A percentile compares a stretch with the other conserved stretches of the same genome.
These are phyloP conservation scores for Cataglyphis livida DNA, from an alignment of 2,888 invertebrate genomes.

Conservation along the genomic window DNA sequence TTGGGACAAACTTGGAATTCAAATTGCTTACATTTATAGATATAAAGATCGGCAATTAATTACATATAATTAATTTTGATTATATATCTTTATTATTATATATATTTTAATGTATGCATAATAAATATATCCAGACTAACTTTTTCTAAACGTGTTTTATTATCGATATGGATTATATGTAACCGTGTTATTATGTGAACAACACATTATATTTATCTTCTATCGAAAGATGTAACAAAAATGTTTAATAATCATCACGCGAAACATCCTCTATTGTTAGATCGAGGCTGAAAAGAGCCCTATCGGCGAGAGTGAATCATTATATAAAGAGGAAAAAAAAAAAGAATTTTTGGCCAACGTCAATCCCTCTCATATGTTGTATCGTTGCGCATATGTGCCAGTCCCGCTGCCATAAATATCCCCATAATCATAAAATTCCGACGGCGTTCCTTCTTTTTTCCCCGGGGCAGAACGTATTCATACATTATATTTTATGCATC, in stretches of 20 bases:
- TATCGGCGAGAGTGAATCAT: neutral
- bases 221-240: neutral
- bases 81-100: neutral
- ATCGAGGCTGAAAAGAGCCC: neutral
- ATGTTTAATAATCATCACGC: conserved; percentile 24
- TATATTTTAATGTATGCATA: neutral
- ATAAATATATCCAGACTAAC: neutral
- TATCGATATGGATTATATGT: neutral
- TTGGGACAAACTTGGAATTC: neutral
- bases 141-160: conserved; percentile 4
- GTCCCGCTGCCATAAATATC: conserved; percentile 40
- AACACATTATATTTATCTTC: neutral
- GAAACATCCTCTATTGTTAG: neutral
- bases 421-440: conserved; percentile 44
- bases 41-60: neutral
- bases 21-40: neutral
- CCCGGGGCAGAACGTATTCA: conserved; percentile 4
- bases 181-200: neutral
- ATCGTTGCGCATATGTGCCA: neutral
- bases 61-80: neutral
- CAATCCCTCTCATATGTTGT: conserved; percentile 21
- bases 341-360: neutral
- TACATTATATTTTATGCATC: conserved; percentile 55
- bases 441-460: conserved; percentile 28
- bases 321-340: conserved; percentile 17